These are phyloP conservation scores for Rotaria macrura DNA, from an alignment of 2,888 invertebrate genomes.

Conservation along the genomic window DNA sequence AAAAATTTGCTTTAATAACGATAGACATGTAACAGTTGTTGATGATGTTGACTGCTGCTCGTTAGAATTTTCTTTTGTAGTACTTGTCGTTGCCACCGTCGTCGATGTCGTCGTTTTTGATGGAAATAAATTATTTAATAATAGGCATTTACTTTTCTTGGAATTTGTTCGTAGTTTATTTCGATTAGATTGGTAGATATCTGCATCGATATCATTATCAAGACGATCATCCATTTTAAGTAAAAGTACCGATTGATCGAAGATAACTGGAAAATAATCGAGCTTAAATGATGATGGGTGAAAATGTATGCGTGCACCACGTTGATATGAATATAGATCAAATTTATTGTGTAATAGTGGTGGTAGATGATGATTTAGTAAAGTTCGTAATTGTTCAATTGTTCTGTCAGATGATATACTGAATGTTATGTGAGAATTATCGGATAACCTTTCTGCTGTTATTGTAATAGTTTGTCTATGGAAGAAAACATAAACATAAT, in stretches of 20 bases:
- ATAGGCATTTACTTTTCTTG: background rate
- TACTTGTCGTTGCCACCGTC: background rate
- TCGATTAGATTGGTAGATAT: background rate
- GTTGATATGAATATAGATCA: background rate
- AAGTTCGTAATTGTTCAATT: background rate
- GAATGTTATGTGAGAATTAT: conserved; percentile 7
- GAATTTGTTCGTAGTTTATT: background rate
- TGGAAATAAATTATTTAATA: background rate
- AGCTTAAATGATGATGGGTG: background rate
- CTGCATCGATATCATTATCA: background rate
- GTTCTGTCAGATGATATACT: background rate
- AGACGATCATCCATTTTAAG: conserved; percentile 4
- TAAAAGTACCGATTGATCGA: background rate
- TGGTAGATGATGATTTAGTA: conserved; percentile 12
- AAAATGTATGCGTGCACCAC: conserved; percentile 1
- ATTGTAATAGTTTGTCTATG: background rate
- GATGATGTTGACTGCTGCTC: background rate
- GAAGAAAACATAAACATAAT: background rate
- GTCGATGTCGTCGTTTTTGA: background rate
- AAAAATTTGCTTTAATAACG: background rate
- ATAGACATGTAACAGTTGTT: background rate
- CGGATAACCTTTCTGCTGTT: background rate
- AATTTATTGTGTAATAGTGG: background rate
- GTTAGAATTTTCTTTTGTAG: too few relatives aligned
- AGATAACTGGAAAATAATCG: conserved; percentile 12